Conservation (phyloP, 23 tunicate species). For the Ascidia mentula region DNA sequence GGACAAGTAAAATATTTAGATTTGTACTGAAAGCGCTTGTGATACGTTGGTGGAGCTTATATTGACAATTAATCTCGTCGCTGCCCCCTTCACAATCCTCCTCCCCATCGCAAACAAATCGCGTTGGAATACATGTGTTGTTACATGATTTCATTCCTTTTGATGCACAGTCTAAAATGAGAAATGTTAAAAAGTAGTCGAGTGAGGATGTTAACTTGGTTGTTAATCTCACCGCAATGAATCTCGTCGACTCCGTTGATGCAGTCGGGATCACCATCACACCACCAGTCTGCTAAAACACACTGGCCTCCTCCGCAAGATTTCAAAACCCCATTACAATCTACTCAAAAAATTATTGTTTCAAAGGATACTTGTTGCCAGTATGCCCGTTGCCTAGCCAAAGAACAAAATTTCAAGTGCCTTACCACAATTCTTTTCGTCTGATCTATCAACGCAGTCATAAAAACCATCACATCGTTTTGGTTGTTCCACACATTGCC, state of each 20-base stretch:
- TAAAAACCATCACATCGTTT: slow-evolving; percentile 63
- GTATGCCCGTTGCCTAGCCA: too few species aligned
- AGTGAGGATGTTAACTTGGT: not conserved
- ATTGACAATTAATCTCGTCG: slow-evolving; percentile 49
- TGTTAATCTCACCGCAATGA: slow-evolving; percentile 52
- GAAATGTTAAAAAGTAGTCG: not conserved
- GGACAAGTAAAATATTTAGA: too few species aligned
- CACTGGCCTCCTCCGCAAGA: slow-evolving; percentile 55
- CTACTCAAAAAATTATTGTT: slow-evolving; percentile 46
- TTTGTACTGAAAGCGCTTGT: too few species aligned
- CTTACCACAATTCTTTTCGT: slow-evolving; percentile 75
- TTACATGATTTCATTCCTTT: slow-evolving; percentile 40
- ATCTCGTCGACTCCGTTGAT: slow-evolving; percentile 56
- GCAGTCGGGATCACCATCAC: slow-evolving; percentile 88
- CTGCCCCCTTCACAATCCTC: slow-evolving; percentile 44
- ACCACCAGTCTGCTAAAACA: slow-evolving; percentile 66
- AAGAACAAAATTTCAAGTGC: too few species aligned
- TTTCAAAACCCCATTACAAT: slow-evolving; percentile 39
- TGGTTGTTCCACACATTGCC: slow-evolving; percentile 51
- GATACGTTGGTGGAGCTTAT: slow-evolving; percentile 11
- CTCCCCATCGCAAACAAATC: slow-evolving; percentile 55
- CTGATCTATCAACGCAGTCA: slow-evolving; percentile 77
- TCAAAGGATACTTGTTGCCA: too few species aligned
- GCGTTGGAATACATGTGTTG: slow-evolving; percentile 32
- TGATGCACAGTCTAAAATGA: slow-evolving; percentile 48